phyloP scores from a whole-genome alignment of 2,797 vertebrate genomes.

The Pantherophis alleghaniensis region DNA sequence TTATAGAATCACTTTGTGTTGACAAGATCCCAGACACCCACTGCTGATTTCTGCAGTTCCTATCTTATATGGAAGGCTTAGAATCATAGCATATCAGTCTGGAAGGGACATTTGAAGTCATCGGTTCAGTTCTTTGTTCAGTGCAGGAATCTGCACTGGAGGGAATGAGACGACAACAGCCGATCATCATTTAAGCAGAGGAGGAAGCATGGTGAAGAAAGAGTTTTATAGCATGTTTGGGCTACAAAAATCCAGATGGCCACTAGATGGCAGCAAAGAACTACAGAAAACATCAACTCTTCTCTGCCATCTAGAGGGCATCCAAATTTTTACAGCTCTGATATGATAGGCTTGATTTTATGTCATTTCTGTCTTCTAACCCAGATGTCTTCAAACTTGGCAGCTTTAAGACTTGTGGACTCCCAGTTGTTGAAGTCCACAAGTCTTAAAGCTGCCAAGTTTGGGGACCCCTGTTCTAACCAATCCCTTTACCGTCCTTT shows the following conservation, averaged over 20 bases:
- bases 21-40: neutral
- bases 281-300: neutral
- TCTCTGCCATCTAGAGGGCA: neutral
- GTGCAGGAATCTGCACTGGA: neutral
- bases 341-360: neutral
- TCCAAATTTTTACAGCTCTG: neutral
- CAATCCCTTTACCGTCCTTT: neutral
- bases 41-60: neutral
- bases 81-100: neutral
- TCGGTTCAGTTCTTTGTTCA: neutral
- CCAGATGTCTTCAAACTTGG: too few relatives aligned
- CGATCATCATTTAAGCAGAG: neutral
- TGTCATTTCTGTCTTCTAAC: neutral
- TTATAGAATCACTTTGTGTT: neutral
- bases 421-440: too few relatives aligned
- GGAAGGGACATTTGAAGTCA: neutral
- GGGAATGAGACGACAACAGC: neutral
- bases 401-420: too few relatives aligned
- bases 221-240: neutral
- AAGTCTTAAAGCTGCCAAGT: too few relatives aligned
- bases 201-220: neutral
- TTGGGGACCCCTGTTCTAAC: neutral
- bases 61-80: neutral
- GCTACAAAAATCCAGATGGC: neutral
- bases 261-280: neutral